A percentile compares a stretch with the other conserved stretches of the same genome.
These are phyloP conservation scores for Myotis brandtii DNA, from an alignment of 2,113 vertebrate species.

Conservation along the genomic window DNA sequence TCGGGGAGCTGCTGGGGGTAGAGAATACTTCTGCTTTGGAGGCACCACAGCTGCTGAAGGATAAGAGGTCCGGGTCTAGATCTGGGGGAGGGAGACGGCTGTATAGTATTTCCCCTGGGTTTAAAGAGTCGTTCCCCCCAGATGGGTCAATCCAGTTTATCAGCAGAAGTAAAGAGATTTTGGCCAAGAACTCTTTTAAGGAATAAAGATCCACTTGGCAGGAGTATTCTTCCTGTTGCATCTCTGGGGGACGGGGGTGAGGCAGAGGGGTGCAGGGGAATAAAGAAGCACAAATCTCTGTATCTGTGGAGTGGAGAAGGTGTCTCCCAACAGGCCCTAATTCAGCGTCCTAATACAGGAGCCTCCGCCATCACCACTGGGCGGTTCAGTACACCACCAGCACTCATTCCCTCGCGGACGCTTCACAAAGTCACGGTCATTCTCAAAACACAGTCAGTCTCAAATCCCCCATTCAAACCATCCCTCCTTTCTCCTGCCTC, in stretches of 20 bases:
- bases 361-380: background rate
- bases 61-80: background rate
- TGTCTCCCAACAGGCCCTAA: background rate
- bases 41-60: background rate
- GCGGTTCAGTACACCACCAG: background rate
- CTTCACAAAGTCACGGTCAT: background rate
- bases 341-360: background rate
- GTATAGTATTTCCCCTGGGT: background rate
- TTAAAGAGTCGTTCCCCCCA: background rate
- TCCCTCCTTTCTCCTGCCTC: background rate
- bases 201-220: background rate
- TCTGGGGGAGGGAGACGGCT: background rate
- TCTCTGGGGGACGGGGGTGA: background rate
- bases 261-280: background rate
- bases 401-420: accelerated
- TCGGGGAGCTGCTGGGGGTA: accelerated
- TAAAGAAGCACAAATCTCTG: accelerated
- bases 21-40: background rate
- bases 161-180: background rate
- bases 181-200: background rate
- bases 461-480: background rate
- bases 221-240: background rate
- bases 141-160: background rate
- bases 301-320: background rate
- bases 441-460: background rate